Conservation (phyloP, 2,888 invertebrate genomes). For the Harmothoe impar region DNA sequence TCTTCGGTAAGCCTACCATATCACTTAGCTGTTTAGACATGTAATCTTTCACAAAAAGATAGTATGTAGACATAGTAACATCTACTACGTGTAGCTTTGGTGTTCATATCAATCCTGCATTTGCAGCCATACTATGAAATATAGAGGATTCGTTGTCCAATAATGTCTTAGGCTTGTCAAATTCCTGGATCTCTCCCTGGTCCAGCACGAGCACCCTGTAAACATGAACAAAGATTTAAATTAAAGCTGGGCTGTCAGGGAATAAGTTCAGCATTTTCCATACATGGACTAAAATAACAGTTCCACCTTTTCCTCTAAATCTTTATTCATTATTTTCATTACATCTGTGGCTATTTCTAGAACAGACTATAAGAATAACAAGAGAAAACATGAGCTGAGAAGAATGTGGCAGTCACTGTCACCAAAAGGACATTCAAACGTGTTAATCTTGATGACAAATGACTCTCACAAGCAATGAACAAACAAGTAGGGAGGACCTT, state of each 20-base stretch:
- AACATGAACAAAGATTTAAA: neutral
- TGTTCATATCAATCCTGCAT: conserved; percentile 43
- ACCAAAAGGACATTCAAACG: too few species aligned
- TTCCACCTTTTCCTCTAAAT: neutral
- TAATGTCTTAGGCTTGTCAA: neutral
- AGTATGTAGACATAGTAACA: too few species aligned
- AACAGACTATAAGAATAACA: too few species aligned
- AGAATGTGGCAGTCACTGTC: too few species aligned
- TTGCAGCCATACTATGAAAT: conserved; percentile 44
- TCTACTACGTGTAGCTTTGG: too few species aligned
- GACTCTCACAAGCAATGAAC: neutral
- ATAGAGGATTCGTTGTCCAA: conserved; percentile 17
- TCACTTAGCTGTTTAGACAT: too few species aligned
- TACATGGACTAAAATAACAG: neutral
- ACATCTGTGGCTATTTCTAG: neutral
- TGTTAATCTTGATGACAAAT: neutral
- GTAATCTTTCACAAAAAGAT: too few species aligned
- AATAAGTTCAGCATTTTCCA: too few species aligned
- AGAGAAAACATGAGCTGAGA: too few species aligned
- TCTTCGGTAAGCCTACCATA: too few species aligned
- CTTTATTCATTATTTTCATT: neutral
- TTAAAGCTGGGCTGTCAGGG: neutral
- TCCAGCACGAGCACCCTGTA: conserved; percentile 53
- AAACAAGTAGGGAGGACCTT: neutral
- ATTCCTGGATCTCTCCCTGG: conserved; percentile 49